These are phyloP conservation scores for Augochlorella aurata DNA, from an alignment of 2,888 invertebrate species.

Conservation along the genomic window DNA sequence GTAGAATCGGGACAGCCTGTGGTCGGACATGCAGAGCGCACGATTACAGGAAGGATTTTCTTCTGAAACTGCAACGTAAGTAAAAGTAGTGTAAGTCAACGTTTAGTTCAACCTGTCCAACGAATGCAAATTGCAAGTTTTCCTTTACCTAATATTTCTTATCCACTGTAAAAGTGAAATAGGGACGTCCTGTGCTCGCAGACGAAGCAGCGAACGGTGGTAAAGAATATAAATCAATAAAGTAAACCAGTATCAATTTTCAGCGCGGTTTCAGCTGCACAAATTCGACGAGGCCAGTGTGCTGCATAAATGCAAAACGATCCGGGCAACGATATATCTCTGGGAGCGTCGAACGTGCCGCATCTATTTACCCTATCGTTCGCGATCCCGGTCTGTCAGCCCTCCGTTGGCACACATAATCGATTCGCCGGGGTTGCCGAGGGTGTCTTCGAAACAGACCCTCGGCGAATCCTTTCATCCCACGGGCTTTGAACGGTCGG, in stretches of 20 bases:
- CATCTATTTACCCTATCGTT: constrained; percentile 11
- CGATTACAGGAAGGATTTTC: too few relatives aligned
- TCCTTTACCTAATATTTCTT: too few relatives aligned
- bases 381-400: constrained; percentile 8
- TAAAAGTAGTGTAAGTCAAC: too few relatives aligned
- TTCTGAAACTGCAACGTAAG: too few relatives aligned
- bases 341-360: constrained; percentile 21
- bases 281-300: not conserved
- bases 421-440: not conserved
- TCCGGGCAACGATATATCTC: not conserved
- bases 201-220: too few relatives aligned
- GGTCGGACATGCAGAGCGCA: not conserved
- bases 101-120: too few relatives aligned
- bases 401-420: constrained; percentile 5
- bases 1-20: not conserved
- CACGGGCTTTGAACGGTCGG: constrained; percentile 1
- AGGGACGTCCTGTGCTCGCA: too few relatives aligned
- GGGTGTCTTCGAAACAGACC: constrained; percentile 15
- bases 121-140: too few relatives aligned
- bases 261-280: not conserved
- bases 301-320: not conserved
- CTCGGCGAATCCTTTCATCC: constrained; percentile 4
- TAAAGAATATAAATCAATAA: too few relatives aligned
- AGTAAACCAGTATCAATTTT: too few relatives aligned
- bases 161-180: too few relatives aligned